Conservation (phyloP, 2,888 invertebrate genomes). For the Tinea trinotella region DNA sequence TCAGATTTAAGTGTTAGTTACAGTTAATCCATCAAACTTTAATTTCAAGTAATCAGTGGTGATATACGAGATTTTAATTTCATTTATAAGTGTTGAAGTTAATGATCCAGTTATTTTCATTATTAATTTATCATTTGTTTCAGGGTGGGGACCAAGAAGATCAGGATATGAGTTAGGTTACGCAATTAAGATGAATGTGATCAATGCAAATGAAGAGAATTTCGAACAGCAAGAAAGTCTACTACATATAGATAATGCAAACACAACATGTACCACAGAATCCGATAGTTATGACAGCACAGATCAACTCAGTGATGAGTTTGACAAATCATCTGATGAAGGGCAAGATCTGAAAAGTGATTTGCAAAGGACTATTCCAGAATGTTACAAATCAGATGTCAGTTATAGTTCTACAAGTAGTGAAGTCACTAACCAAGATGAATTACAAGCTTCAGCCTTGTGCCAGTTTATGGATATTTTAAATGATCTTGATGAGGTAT, state of each 20-base stretch:
- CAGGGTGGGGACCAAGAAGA: constrained; percentile 51
- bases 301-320: constrained; percentile 40
- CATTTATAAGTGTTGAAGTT: neutral
- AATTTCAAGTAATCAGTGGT: neutral
- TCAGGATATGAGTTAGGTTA: constrained; percentile 59
- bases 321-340: constrained; percentile 43
- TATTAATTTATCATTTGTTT: constrained; percentile 39
- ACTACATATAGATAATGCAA: constrained; percentile 53
- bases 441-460: constrained; percentile 62
- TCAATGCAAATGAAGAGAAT: constrained; percentile 51
- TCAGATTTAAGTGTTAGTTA: too few species aligned
- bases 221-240: constrained; percentile 49
- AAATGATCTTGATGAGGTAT: constrained; percentile 71
- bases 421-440: constrained; percentile 59
- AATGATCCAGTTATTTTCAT: neutral
- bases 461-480: constrained; percentile 70
- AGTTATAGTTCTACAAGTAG: constrained; percentile 57
- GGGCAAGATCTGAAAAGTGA: constrained; percentile 59
- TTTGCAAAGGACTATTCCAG: constrained; percentile 57
- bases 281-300: constrained; percentile 29
- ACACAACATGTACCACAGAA: constrained; percentile 21
- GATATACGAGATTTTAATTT: too few species aligned
- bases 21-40: neutral
- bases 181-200: constrained; percentile 64
- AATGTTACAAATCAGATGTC: constrained; percentile 61